Conservation (phyloP, 2,797 vertebrate genomes). For the Linurgus olivaceus region DNA sequence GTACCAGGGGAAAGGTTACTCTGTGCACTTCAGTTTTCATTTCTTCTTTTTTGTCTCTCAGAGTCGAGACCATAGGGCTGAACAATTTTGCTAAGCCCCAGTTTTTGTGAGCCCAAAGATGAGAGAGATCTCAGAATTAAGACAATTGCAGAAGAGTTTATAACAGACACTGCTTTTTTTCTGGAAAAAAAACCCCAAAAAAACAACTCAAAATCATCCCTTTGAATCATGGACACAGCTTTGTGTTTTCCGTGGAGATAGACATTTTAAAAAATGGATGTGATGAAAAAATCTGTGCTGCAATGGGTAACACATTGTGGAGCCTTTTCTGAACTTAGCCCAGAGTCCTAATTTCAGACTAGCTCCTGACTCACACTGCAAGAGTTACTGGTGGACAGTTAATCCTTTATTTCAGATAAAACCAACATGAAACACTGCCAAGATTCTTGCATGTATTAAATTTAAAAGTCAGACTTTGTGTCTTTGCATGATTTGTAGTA, state of each 20-base stretch:
- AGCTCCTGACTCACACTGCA: not conserved
- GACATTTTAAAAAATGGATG: not conserved
- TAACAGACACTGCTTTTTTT: not conserved
- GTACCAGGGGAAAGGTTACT: not conserved
- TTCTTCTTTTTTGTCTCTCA: not conserved
- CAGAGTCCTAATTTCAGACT: conserved; percentile 25
- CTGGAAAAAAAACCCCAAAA: not conserved
- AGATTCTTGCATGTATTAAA: not conserved
- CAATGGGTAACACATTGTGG: not conserved
- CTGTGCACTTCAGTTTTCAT: not conserved
- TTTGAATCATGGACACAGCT: not conserved
- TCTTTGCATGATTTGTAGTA: not conserved
- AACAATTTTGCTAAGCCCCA: rapidly evolving
- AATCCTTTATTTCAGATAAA: not conserved
- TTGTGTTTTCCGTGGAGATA: not conserved
- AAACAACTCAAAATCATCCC: not conserved
- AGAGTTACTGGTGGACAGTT: not conserved
- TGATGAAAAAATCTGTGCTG: not conserved
- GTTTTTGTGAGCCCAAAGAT: not conserved
- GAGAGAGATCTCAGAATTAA: not conserved
- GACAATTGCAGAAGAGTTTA: not conserved
- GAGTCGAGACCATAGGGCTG: not conserved
- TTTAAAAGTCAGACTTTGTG: not conserved
- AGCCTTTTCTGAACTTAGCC: not conserved
- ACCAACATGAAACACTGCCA: not conserved